Percentiles rank a stretch among this genome's conserved stretches.
Conservation (phyloP, 2,113 vertebrate species). For the Sporophila hypoxantha region DNA sequence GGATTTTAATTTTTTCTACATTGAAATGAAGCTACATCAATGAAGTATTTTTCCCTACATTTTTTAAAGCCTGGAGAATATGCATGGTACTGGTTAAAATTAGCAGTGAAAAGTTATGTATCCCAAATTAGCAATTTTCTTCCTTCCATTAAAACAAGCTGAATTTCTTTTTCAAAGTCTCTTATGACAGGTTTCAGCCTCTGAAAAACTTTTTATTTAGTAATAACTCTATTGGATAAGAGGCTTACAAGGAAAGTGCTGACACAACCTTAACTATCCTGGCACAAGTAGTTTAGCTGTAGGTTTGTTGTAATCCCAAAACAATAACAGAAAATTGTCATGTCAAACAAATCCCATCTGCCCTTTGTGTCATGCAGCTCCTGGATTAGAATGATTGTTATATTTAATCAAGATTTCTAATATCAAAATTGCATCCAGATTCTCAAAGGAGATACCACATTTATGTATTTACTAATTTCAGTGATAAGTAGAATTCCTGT, state of each 20-base stretch:
- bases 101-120: background rate
- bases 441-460: background rate
- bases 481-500: background rate
- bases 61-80: background rate
- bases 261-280: background rate
- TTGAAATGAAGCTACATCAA: background rate
- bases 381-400: background rate
- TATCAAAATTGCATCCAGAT: background rate
- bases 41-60: background rate
- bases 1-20: background rate
- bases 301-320: constrained; percentile 34
- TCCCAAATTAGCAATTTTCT: background rate
- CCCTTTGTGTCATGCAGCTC: background rate
- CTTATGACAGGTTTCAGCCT: constrained; percentile 11
- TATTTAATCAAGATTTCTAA: background rate
- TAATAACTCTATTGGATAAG: constrained; percentile 40
- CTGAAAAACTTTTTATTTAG: constrained; percentile 13
- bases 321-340: constrained; percentile 17
- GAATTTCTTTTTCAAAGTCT: background rate
- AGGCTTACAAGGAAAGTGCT: constrained; percentile 42
- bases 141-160: background rate
- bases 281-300: constrained; percentile 26
- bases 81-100: background rate
- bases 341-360: background rate
- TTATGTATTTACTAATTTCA: background rate